Percentiles rank a stretch among this genome's conserved stretches.
Conservation (phyloP, 2,888 invertebrate genomes). For the Dione juno region DNA sequence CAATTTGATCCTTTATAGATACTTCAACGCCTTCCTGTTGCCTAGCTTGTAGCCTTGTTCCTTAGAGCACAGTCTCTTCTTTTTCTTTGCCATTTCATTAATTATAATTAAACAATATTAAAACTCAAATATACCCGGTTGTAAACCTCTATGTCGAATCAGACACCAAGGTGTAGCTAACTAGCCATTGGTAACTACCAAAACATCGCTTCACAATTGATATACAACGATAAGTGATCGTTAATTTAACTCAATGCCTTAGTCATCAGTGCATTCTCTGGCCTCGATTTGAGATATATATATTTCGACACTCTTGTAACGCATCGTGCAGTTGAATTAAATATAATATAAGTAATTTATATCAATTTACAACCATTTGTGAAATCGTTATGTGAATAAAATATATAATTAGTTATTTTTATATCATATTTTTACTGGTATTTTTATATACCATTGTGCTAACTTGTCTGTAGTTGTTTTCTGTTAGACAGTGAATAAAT, state of each 20-base stretch:
- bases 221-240: constrained; percentile 21
- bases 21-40: too few species aligned
- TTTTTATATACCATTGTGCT: background rate
- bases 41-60: too few species aligned
- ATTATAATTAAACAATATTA: too few species aligned
- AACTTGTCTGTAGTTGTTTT: too few species aligned
- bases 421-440: background rate
- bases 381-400: background rate
- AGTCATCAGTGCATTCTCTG: constrained; percentile 36
- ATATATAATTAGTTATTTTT: background rate
- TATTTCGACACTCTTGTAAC: constrained; percentile 34
- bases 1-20: too few species aligned
- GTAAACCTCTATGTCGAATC: too few species aligned
- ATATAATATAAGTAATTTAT: constrained; percentile 1
- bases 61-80: too few species aligned
- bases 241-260: constrained; percentile 11
- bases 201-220: background rate
- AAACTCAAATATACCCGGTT: too few species aligned
- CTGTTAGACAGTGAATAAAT: background rate
- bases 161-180: too few species aligned
- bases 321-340: constrained; percentile 21
- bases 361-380: background rate
- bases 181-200: background rate
- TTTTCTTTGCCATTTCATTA: too few species aligned
- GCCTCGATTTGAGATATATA: constrained; percentile 33